phyloP scores from a whole-genome alignment of 2,113 vertebrate genomes.

The Rhipidura dahli region DNA sequence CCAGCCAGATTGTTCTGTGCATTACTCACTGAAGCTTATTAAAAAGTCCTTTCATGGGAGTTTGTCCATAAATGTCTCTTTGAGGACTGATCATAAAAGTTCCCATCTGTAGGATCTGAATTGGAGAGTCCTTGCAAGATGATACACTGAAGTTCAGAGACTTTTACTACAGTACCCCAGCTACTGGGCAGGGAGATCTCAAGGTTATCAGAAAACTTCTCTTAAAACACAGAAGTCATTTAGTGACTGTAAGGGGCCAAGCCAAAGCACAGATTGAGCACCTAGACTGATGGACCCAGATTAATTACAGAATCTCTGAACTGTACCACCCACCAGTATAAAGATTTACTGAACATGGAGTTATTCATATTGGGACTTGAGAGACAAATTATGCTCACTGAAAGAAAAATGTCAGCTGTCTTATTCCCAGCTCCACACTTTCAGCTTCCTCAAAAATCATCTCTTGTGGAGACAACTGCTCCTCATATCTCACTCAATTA shows the following conservation, averaged over 20 bases:
- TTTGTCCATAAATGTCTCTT: neutral
- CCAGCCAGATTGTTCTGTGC: neutral
- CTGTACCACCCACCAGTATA: neutral
- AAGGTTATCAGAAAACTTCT: neutral
- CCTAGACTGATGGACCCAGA: neutral
- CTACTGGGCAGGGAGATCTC: neutral
- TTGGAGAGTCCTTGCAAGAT: neutral
- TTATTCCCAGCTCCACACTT: neutral
- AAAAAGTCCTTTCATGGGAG: neutral
- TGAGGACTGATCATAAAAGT: neutral
- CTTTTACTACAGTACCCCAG: neutral
- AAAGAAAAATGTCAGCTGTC: neutral
- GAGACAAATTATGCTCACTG: neutral
- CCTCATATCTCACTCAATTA: neutral
- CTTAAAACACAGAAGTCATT: neutral
- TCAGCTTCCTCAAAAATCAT: neutral
- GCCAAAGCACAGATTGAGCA: neutral
- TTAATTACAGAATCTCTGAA: neutral
- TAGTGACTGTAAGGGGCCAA: neutral
- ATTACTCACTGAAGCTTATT: constrained; percentile 1
- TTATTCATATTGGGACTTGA: neutral
- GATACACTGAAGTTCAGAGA: neutral
- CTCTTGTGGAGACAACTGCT: neutral
- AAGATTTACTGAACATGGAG: neutral
- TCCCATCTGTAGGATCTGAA: neutral